Percentiles rank a stretch among this genome's conserved stretches.
These are phyloP conservation scores for Sinonovacula constricta DNA, from an alignment of 1,140 invertebrate genomes.

Conservation along the genomic window DNA sequence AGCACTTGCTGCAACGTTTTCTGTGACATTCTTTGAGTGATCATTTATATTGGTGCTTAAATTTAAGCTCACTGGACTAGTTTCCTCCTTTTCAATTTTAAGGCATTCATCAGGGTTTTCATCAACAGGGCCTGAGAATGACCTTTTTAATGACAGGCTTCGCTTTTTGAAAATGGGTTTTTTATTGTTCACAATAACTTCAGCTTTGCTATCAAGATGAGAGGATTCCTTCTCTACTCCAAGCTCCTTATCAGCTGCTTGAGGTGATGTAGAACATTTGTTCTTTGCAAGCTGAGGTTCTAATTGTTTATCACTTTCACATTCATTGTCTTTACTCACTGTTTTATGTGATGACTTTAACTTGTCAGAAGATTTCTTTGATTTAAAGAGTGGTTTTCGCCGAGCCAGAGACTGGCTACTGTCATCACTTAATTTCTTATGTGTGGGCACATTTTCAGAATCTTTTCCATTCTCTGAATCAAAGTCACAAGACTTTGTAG, in stretches of 20 bases:
- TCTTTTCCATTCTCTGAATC: background rate
- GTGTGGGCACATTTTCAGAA: too few species aligned
- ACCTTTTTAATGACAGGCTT: background rate
- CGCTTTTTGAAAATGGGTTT: conserved; percentile 46
- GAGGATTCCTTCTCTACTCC: background rate
- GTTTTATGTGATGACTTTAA: background rate
- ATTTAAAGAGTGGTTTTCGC: too few species aligned
- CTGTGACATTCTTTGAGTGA: too few species aligned
- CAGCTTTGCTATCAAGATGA: background rate
- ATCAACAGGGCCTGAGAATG: background rate
- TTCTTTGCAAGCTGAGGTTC: background rate
- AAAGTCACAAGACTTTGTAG: background rate
- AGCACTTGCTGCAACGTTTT: too few species aligned
- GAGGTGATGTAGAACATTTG: background rate
- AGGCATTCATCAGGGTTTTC: too few species aligned
- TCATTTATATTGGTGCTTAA: too few species aligned
- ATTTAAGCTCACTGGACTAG: too few species aligned
- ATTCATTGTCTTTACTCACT: conserved; percentile 1
- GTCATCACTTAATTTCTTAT: too few species aligned
- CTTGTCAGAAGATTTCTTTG: background rate
- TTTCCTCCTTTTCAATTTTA: too few species aligned
- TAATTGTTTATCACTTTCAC: background rate
- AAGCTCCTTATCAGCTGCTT: background rate
- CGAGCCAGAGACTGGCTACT: too few species aligned
- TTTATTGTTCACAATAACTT: conserved; percentile 5